Evolutionary conservation across 2,113 vertebrate species (phyloP), one percentile per base, ranked within the genome.

Genomic region (Leptobrachium ailaonicum): DNA sequence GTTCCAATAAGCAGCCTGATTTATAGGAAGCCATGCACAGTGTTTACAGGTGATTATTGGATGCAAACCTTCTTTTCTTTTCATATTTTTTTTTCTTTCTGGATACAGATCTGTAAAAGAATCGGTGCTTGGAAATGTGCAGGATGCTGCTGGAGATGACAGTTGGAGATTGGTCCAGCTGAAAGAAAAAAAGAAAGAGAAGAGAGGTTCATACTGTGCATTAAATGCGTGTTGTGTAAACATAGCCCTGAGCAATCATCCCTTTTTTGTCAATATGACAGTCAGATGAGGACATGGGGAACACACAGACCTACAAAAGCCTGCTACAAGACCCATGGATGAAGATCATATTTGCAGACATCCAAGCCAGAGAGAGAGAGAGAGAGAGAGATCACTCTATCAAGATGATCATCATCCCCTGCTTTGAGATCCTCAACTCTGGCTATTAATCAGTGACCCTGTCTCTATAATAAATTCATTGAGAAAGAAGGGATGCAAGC

Each of bases 81-180:
- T 69, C 9, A 40, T 4, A 7, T 58, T 44, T 42, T n/a, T 47
- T 12, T 32, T 32, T 32, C 20, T 32, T 32, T 32, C 20, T 77
- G 73, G 66, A 80, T 73, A 8, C n/a, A 20, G 43, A 60, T 3
- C 8, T 5, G 1, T 5, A 50, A 50, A 50, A 8, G 68, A 47
- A 68, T 0, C 53, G 45, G 12, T 20, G 41, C 81, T 0, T 5
- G 82, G 20, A 2, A 47, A 88, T 86, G 84, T 90, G 90, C 90
- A 90, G 90, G 89, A 90, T 85, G 91, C 82, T 86, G 92, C 86
- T 87, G 85, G 88, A 82, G 79, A 87, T 86, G 82, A 78, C 63
- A 66, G 42, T 47, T 42, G 42, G 14, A 45, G 64, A 85, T 82
- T 87, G 91, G 91, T 93, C 91, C 91, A 93, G 92, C 92, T 92